A percentile compares a stretch with the other conserved stretches of the same genome.
These are phyloP conservation scores for Hyla sarda DNA, from an alignment of 2,113 vertebrate species.

Conservation along the genomic window DNA sequence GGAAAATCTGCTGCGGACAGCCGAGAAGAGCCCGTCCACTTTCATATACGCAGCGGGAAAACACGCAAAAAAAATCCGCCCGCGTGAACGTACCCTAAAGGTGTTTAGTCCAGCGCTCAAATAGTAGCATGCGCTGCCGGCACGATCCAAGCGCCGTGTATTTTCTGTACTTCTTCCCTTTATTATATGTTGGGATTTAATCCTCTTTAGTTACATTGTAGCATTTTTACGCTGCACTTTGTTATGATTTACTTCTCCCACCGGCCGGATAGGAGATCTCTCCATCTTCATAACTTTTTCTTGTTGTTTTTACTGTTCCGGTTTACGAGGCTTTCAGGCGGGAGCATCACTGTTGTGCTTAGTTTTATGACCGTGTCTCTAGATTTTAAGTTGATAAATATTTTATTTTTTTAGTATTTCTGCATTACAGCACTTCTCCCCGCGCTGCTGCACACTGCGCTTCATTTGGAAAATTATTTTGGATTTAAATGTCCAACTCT, in stretches of 20 bases:
- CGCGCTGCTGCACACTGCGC: no score
- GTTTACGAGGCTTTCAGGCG: constrained; percentile 14
- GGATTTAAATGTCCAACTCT: no score
- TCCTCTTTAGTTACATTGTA: background rate
- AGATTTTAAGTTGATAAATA: background rate
- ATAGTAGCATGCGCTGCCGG: no score
- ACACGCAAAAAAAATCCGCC: no score
- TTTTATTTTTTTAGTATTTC: no score
- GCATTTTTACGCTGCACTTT: background rate
- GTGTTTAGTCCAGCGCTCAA: no score
- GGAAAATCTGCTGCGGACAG: no score
- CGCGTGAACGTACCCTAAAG: no score
- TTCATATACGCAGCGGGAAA: no score
- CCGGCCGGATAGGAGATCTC: background rate
- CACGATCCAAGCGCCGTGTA: background rate
- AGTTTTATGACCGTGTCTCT: background rate
- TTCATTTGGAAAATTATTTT: no score
- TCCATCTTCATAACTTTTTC: background rate
- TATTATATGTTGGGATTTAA: background rate
- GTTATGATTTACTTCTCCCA: background rate
- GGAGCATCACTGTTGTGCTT: background rate
- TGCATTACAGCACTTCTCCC: no score
- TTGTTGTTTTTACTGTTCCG: background rate
- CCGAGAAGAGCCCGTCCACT: no score
- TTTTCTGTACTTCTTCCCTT: background rate